Percentiles rank a stretch among this genome's conserved stretches.
Conservation (phyloP, 2,113 vertebrate genomes). For the Kryptolebias marmoratus region DNA sequence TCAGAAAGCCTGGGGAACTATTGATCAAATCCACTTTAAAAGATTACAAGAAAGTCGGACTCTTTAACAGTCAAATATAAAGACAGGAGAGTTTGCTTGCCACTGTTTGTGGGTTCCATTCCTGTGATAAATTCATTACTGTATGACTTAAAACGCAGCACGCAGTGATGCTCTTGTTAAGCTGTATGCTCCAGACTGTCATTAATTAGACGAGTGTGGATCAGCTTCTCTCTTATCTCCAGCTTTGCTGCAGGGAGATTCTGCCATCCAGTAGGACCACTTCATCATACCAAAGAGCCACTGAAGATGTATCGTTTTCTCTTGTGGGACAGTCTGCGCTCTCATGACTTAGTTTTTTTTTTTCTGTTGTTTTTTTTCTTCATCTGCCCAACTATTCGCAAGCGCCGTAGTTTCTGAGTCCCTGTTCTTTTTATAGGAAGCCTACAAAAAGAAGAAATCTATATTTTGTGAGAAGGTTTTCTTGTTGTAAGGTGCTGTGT, state of each 20-base stretch:
- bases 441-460: slow-evolving; percentile 4
- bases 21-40: background rate
- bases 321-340: slow-evolving; percentile 29
- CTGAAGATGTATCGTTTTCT: slow-evolving; percentile 26
- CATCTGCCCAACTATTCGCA: slow-evolving; percentile 5
- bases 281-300: slow-evolving; percentile 23
- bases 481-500: background rate
- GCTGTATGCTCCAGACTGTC: slow-evolving; percentile 5
- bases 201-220: slow-evolving; percentile 2
- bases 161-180: slow-evolving; percentile 19
- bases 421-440: slow-evolving; percentile 16
- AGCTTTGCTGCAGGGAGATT: slow-evolving; percentile 17
- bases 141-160: slow-evolving; percentile 9
- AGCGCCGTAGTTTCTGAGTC: slow-evolving; percentile 1
- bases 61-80: background rate
- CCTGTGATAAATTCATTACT: background rate
- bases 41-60: background rate
- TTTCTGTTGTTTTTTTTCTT: no score
- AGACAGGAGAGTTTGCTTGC: background rate
- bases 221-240: slow-evolving; percentile 26
- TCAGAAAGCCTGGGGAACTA: background rate
- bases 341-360: slow-evolving; percentile 25
- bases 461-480: slow-evolving; percentile 20
- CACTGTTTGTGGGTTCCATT: background rate
- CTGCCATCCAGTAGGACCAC: slow-evolving; percentile 14